A percentile compares a stretch with the other conserved stretches of the same genome.
Conservation (phyloP, 2,888 invertebrate genomes). For the Epirrita christyi region DNA sequence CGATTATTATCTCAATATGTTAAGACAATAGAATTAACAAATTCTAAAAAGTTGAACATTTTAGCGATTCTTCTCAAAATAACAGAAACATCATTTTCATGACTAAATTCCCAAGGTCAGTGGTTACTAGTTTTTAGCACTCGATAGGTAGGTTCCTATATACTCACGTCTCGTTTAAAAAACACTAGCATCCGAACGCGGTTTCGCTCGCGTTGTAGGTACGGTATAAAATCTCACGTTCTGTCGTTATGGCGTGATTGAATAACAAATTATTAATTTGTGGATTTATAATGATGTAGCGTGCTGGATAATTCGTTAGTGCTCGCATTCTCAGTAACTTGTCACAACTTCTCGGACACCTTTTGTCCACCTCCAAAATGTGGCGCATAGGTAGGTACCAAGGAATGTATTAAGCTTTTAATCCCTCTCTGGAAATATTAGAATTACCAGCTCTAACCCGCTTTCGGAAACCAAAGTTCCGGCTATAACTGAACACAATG, state of each 20-base stretch:
- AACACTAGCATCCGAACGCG: no score
- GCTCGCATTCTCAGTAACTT: constrained; percentile 45
- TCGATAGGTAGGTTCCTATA: no score
- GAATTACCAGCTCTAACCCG: constrained; percentile 27
- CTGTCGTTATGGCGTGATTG: no score
- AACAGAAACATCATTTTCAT: constrained; percentile 28
- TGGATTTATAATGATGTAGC: no score
- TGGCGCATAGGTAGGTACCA: no score
- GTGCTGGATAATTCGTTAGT: constrained; percentile 61
- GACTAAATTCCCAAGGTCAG: constrained; percentile 35
- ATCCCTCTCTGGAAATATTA: neutral
- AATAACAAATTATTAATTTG: no score
- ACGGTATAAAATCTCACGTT: no score
- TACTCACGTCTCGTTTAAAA: no score
- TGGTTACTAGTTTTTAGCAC: constrained; percentile 8
- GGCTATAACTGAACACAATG: constrained; percentile 41
- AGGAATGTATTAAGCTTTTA: no score
- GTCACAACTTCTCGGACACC: constrained; percentile 46
- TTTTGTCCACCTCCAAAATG: no score
- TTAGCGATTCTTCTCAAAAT: constrained; percentile 25
- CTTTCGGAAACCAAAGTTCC: constrained; percentile 22
- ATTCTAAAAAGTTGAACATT: constrained; percentile 31
- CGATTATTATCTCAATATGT: constrained; percentile 37
- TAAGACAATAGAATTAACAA: constrained; percentile 36
- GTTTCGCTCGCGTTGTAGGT: no score